Base-by-base conservation (phyloP, 2,888 invertebrate genomes). In the Cheilosia variabilis region DNA sequence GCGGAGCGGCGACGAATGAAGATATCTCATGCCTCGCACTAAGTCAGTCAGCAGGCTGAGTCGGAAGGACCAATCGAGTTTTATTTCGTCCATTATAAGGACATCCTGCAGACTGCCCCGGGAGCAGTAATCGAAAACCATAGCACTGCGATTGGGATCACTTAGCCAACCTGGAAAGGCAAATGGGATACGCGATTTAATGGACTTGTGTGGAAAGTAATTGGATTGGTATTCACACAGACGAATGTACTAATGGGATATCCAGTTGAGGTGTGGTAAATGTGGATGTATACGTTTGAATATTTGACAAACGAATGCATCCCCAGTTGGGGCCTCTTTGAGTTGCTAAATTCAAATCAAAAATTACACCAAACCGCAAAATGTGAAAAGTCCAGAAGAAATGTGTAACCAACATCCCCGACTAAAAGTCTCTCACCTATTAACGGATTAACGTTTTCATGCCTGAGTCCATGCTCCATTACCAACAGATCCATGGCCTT, bases 51-150 rank as follows among this genome's bases (percentile, higher is more conserved):
- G 94, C 87, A 99, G 94, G 50, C 98, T 98, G 77, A 98, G 94
- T 78, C 98, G 96, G 93, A 98, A 98, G 72, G 97, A 97, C 98
- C 98, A 98, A 93, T 99, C 98, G 89, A 98, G 94, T 92, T 96
- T 96, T 91, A 98, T 97, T 92, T 97, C 97, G 90, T 97, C 97
- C 92, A 97, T 96, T 89, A 96, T 95, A 62, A 98, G 94, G 71
- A 98, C 96, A 91, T 97, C 97, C 93, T 97, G 96, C 87, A 97
- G 93, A 55, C 98, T 98, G 60, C 98, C 98, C 83, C 98, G 94
- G 68, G 96, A 96, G 92, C 98, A 97, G 91, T 96, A 96, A 90
- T 98, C 98, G 90, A 95, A 97, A 75, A 98, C 97, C 89, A 97
- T 93, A 77, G 96, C 96, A 3, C 96, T 96, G 84, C 96, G 94